phyloP scores from a whole-genome alignment of 2,888 invertebrate genomes.

The Auanema freiburgensis region DNA sequence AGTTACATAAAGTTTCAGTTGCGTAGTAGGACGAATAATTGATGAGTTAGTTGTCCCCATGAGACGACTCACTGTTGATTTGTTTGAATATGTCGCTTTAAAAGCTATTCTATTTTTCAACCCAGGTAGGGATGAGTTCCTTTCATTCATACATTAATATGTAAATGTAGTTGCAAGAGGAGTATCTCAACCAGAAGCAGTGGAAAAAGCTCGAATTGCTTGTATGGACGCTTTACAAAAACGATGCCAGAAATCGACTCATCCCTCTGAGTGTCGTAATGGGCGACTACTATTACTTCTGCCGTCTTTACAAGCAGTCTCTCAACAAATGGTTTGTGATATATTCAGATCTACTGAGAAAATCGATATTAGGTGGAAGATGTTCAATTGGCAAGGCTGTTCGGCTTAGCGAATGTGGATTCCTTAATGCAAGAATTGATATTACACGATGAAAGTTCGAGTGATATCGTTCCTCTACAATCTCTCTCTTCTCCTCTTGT shows the following conservation, averaged over 20 bases:
- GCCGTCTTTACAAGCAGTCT: conserved; percentile 46
- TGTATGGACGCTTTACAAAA: conserved; percentile 37
- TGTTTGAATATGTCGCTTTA: conserved; percentile 93
- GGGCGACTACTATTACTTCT: conserved; percentile 50
- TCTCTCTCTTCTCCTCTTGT: too few species aligned
- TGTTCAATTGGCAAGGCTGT: conserved; percentile 55
- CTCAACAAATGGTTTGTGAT: conserved; percentile 45
- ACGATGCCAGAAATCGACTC: conserved; percentile 19
- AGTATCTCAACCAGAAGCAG: conserved; percentile 26
- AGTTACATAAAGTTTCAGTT: conserved; percentile 70
- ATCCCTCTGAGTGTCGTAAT: conserved; percentile 38
- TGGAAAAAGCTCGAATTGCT: conserved; percentile 39
- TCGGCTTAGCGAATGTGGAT: conserved; percentile 58
- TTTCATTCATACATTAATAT: too few species aligned
- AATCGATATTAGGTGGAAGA: conserved; percentile 46
- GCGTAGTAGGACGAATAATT: conserved; percentile 87
- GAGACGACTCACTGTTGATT: conserved; percentile 90
- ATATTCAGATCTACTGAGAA: not conserved
- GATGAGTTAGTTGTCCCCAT: conserved; percentile 93
- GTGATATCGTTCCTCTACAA: too few species aligned
- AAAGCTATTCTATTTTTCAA: conserved; percentile 98
- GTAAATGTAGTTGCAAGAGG: conserved; percentile 27
- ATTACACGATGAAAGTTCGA: conserved; percentile 36
- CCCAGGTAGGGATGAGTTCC: conserved; percentile 79
- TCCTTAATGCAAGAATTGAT: conserved; percentile 54